Evolutionary conservation across 35 echinoderm and acorn worm genomes (phyloP).

Genomic region (Diadema setosum): DNA sequence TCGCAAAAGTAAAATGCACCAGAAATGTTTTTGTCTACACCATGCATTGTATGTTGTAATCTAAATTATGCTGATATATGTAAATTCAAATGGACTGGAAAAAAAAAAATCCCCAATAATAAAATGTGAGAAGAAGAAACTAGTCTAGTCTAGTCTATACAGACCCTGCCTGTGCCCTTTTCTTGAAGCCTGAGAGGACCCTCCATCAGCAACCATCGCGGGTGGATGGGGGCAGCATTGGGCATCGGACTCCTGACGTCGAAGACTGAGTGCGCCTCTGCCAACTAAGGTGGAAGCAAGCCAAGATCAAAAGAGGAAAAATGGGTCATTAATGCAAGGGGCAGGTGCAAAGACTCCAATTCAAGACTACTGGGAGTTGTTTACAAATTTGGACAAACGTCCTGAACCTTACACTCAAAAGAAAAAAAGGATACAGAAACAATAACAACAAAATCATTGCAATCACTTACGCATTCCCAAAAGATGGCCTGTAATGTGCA

Average conservation of each 20-base stretch:
- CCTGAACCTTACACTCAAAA: no score
- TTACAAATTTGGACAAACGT: no score
- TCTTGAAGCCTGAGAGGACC: slow-evolving; percentile 58
- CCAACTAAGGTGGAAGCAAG: not conserved
- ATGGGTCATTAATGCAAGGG: not conserved
- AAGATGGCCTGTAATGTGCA: no score
- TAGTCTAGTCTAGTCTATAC: no score
- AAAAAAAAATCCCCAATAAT: not conserved
- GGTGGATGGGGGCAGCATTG: slow-evolving; percentile 25
- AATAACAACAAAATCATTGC: no score
- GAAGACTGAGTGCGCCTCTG: slow-evolving; percentile 26
- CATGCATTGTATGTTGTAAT: no score
- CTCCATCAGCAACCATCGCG: slow-evolving; percentile 66
- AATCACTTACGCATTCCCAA: no score
- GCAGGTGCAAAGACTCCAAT: not conserved
- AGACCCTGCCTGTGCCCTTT: slow-evolving; percentile 19
- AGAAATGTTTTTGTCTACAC: no score
- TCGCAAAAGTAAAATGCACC: no score
- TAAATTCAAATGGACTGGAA: not conserved
- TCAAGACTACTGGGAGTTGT: not conserved
- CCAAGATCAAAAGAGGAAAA: not conserved
- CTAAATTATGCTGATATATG: no score
- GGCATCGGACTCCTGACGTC: slow-evolving; percentile 58
- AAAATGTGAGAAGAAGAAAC: not conserved
- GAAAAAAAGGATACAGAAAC: no score